Percentiles rank a stretch among this genome's conserved stretches.
These are phyloP conservation scores for Graphium colonna DNA, from an alignment of 2,888 invertebrate genomes.

Conservation along the genomic window DNA sequence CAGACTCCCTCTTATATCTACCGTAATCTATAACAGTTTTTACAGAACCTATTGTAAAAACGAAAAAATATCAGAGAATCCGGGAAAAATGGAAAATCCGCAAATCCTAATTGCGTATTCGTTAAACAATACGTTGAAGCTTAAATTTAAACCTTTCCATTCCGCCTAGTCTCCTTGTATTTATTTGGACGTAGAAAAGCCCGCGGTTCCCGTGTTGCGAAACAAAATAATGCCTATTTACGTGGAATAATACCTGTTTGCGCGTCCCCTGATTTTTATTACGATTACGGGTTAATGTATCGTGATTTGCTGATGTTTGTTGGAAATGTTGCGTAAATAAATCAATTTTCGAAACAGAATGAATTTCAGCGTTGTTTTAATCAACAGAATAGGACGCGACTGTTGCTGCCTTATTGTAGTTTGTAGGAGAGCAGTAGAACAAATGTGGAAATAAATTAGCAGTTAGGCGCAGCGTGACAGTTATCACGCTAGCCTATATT, in stretches of 20 bases:
- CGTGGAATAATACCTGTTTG: background rate
- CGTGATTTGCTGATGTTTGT: background rate
- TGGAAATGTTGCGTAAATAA: background rate
- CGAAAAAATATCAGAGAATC: too few relatives aligned
- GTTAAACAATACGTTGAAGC: slow-evolving; percentile 4
- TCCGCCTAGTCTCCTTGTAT: background rate
- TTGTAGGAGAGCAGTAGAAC: background rate
- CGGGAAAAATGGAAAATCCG: too few relatives aligned
- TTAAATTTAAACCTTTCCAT: slow-evolving; percentile 2
- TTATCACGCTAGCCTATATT: slow-evolving; percentile 44
- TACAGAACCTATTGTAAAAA: too few relatives aligned
- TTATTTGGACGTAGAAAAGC: slow-evolving; percentile 5
- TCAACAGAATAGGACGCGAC: background rate
- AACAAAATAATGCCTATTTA: slow-evolving; percentile 6
- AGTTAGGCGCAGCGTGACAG: slow-evolving; percentile 42
- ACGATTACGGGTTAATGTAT: background rate
- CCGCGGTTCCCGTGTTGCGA: background rate
- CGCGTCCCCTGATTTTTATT: background rate
- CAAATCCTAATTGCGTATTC: background rate
- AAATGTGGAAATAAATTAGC: slow-evolving; percentile 37
- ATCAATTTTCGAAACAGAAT: too few relatives aligned
- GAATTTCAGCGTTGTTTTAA: background rate
- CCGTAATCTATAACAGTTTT: too few relatives aligned
- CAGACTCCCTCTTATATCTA: too few relatives aligned
- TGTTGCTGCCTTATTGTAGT: background rate